A percentile compares a stretch with the other conserved stretches of the same genome.
Conservation (phyloP, 2,113 vertebrate genomes). For the Oncorhynchus keta region DNA sequence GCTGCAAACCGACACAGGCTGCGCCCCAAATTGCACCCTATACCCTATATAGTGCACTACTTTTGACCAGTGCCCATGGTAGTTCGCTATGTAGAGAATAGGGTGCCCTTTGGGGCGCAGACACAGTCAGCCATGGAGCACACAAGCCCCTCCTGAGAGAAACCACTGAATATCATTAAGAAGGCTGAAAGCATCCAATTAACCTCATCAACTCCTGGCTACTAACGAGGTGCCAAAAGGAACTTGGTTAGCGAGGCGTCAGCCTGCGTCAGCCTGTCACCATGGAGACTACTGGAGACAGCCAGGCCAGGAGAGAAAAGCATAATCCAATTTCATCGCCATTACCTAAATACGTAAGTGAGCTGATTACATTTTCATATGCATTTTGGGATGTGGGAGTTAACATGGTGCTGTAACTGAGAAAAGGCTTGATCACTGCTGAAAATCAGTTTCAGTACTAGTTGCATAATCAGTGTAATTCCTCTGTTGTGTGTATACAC, state of each 20-base stretch:
- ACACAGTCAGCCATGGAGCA: not conserved
- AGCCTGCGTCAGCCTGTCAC: constrained; percentile 19
- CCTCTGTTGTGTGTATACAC: not conserved
- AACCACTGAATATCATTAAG: constrained; percentile 49
- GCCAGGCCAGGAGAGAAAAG: constrained; percentile 37
- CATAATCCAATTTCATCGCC: constrained; percentile 66
- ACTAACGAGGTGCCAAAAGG: constrained; percentile 55
- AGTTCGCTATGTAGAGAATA: too few species aligned
- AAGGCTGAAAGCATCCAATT: constrained; percentile 59
- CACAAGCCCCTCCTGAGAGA: constrained; percentile 19
- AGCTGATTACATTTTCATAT: constrained; percentile 68
- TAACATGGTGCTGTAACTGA: constrained; percentile 53
- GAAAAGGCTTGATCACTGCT: constrained; percentile 53
- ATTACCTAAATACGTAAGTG: constrained; percentile 62
- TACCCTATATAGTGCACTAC: too few species aligned
- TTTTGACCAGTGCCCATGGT: too few species aligned
- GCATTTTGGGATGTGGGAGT: constrained; percentile 55
- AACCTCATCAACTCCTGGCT: constrained; percentile 55
- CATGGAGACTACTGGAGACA: constrained; percentile 35
- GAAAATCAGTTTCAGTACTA: constrained; percentile 33
- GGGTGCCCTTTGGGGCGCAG: too few species aligned
- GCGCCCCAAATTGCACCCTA: too few species aligned
- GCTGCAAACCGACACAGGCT: too few species aligned
- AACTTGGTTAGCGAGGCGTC: not conserved
- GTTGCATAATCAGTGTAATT: constrained; percentile 22